Base-by-base conservation (phyloP, 2,113 vertebrate genomes). In the Bombycilla garrulus region DNA sequence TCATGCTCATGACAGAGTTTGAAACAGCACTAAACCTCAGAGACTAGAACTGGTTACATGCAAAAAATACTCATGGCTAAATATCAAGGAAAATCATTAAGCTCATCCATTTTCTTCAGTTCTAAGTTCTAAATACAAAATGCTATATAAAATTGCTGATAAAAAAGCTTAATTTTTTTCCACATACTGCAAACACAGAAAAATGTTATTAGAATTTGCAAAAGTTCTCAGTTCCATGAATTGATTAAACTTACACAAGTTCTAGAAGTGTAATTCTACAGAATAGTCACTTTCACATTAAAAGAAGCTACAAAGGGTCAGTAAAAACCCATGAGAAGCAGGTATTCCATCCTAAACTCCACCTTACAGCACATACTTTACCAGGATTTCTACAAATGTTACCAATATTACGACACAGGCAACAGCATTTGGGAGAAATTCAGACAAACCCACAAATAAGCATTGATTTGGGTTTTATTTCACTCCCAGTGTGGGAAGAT, bases 341-440 rank as follows among this genome's bases (percentile, higher is more conserved):
- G 14, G 11, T 14, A 23, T 47, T 72, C 26, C 53, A 42, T 8
- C 40, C 53, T 4, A 12, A 76, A 76, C 21, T 35, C 10, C 38
- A 40, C 5, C 31, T 62, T 42, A 42, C 1, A 7, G 57, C 15
- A 71, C 21, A 33, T 1, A 12, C 4, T 26, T 40, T 0, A 48
- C 31, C 50, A 31, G 15, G 21, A 77, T 64, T 85, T 62, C 78
- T 60, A 7, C 38, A 71, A 42, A 33, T 54, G 14, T 62, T 38
- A 81, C 13, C 21, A 33, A 26, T n/a, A 28, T 6, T 36, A 31
- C 8, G 22, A 38, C 1, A 21, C 6, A 60, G n/a, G 36, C 12
- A 70, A 36, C 5, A 19, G 33, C 10, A 35, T 10, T 33, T n/a
- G n/a, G n/a, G 48, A 87, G 50, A 61, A 74, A 62, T 61, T 45